Conservation (phyloP, 35 echinoderm and acorn worm species). For the Apostichopus parvimensis region DNA sequence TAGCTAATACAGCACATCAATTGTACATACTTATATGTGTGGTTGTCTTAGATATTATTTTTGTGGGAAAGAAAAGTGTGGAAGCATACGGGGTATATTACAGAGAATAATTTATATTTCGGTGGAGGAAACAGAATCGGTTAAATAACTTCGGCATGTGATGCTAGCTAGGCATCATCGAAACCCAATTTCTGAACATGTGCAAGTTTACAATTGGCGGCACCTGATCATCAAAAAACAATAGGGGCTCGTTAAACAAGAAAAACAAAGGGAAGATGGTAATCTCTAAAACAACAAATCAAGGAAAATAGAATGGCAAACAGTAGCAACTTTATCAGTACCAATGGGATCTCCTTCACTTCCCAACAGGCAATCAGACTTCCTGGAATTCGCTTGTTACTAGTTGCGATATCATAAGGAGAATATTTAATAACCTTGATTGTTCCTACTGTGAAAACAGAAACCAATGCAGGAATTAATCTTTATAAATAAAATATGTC, state of each 20-base stretch:
- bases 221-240: conserved; percentile 27
- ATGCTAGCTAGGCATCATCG: neutral
- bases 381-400: conserved; percentile 15
- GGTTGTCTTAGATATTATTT: too few relatives aligned
- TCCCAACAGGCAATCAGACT: conserved; percentile 12
- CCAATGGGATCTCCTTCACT: neutral
- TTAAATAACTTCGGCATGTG: neutral
- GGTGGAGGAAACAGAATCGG: too few relatives aligned
- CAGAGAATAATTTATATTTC: too few relatives aligned
- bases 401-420: conserved; percentile 5
- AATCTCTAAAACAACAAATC: conserved; percentile 32
- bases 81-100: too few relatives aligned
- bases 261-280: neutral
- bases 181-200: neutral
- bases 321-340: conserved; percentile 37
- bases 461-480: conserved; percentile 17
- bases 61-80: too few relatives aligned
- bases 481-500: conserved; percentile 50
- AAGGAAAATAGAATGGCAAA: conserved; percentile 45
- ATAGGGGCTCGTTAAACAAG: neutral
- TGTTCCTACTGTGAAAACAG: conserved; percentile 27
- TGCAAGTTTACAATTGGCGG: conserved; percentile 36
- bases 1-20: too few relatives aligned
- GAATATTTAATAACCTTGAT: conserved; percentile 50
- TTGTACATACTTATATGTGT: too few relatives aligned